These are phyloP conservation scores for Camelus bactrianus DNA, from an alignment of 2,113 vertebrate genomes.

Conservation along the genomic window DNA sequence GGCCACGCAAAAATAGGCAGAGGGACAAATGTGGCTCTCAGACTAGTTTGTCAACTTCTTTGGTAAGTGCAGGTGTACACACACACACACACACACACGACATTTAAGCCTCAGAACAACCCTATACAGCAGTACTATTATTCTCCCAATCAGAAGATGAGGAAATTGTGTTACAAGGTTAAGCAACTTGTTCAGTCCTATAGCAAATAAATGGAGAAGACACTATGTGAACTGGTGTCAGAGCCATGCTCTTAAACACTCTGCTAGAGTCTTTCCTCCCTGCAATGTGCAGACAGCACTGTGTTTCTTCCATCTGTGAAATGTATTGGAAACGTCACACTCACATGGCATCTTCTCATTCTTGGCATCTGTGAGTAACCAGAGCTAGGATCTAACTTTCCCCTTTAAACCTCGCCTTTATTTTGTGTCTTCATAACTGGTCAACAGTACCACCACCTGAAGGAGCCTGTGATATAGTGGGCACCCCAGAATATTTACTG, in stretches of 20 bases:
- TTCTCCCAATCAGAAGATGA: neutral
- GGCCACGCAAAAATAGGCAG: neutral
- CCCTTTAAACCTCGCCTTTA: neutral
- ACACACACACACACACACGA: neutral
- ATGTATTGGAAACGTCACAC: neutral
- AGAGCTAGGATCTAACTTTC: neutral
- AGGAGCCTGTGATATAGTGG: neutral
- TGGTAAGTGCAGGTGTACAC: neutral
- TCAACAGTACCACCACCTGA: neutral
- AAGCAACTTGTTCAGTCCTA: neutral
- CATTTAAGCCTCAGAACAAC: neutral
- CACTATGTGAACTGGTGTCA: neutral
- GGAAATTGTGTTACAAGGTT: neutral
- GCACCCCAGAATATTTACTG: neutral
- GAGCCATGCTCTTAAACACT: neutral
- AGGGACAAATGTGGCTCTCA: neutral
- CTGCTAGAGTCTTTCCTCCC: neutral
- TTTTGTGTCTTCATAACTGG: neutral
- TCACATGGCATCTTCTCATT: neutral
- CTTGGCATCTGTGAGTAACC: neutral
- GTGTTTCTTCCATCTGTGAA: neutral
- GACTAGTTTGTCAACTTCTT: neutral
- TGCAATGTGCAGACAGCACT: neutral
- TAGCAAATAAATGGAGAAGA: neutral
- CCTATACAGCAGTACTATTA: neutral